phyloP scores from a whole-genome alignment of 2,888 invertebrate species.

The Oligia latruncula region DNA sequence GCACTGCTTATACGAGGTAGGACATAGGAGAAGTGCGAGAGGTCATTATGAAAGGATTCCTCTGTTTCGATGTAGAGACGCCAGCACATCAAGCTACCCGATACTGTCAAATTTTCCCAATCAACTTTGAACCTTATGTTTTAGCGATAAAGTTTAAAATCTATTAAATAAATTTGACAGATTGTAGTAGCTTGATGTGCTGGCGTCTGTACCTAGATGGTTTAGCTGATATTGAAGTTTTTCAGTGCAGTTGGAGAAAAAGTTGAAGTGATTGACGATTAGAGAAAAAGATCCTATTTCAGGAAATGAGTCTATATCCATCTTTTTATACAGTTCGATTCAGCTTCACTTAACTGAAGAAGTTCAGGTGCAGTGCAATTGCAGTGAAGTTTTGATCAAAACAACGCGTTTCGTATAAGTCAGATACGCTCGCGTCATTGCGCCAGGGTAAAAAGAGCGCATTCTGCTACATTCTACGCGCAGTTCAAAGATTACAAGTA shows the following conservation, averaged over 20 bases:
- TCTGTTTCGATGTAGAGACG: neutral
- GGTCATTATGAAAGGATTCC: neutral
- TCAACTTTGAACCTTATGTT: too few relatives aligned
- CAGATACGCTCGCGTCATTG: neutral
- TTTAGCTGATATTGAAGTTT: neutral
- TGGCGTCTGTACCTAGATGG: too few relatives aligned
- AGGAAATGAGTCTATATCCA: neutral
- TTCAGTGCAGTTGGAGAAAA: neutral
- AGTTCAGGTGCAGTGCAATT: neutral
- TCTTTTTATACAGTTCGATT: neutral
- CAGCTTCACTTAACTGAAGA: neutral
- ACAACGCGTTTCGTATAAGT: neutral
- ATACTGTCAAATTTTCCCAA: too few relatives aligned
- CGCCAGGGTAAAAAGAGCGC: neutral
- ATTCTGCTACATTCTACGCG: neutral
- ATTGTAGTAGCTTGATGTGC: too few relatives aligned
- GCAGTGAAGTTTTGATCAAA: neutral
- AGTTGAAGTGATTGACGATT: neutral
- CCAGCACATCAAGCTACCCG: too few relatives aligned
- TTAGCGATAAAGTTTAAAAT: too few relatives aligned
- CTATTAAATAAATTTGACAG: too few relatives aligned
- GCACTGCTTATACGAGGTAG: constrained; percentile 92
- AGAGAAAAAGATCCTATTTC: neutral
- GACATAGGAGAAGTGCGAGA: neutral
- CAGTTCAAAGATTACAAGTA: neutral